Conservation (phyloP, 2,888 invertebrate species). For the Pelosia muscerda region DNA sequence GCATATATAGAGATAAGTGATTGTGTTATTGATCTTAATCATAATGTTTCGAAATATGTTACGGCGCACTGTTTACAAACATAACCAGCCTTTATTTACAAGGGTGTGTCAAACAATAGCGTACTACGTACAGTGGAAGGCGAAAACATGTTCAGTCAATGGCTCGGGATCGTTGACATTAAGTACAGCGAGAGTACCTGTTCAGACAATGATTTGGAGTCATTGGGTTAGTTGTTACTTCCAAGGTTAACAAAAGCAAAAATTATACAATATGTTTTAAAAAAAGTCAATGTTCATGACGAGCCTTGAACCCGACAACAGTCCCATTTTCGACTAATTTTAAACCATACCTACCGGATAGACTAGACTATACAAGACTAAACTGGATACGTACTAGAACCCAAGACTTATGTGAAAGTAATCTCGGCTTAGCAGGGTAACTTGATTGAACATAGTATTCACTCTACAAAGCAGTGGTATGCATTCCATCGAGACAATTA, state of each 20-base stretch:
- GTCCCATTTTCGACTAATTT: too few relatives aligned
- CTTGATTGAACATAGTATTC: too few relatives aligned
- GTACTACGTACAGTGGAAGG: background rate
- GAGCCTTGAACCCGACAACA: too few relatives aligned
- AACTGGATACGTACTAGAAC: too few relatives aligned
- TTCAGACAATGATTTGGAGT: background rate
- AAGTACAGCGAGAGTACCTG: background rate
- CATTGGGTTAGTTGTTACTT: background rate
- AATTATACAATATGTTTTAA: too few relatives aligned
- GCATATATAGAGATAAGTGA: background rate
- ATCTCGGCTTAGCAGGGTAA: too few relatives aligned
- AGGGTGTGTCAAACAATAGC: background rate
- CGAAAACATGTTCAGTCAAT: background rate
- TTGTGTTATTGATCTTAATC: background rate
- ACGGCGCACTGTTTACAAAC: constrained; percentile 1
- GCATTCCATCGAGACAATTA: too few relatives aligned
- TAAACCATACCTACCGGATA: too few relatives aligned
- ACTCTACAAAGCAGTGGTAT: too few relatives aligned
- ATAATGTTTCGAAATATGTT: background rate
- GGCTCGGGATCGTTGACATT: background rate
- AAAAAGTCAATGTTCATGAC: too few relatives aligned
- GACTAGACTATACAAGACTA: too few relatives aligned
- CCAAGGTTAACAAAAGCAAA: background rate
- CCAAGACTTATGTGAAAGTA: too few relatives aligned
- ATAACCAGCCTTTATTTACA: background rate